phyloP scores from a whole-genome alignment of 2,113 vertebrate genomes.

The Pyxicephalus adspersus region DNA sequence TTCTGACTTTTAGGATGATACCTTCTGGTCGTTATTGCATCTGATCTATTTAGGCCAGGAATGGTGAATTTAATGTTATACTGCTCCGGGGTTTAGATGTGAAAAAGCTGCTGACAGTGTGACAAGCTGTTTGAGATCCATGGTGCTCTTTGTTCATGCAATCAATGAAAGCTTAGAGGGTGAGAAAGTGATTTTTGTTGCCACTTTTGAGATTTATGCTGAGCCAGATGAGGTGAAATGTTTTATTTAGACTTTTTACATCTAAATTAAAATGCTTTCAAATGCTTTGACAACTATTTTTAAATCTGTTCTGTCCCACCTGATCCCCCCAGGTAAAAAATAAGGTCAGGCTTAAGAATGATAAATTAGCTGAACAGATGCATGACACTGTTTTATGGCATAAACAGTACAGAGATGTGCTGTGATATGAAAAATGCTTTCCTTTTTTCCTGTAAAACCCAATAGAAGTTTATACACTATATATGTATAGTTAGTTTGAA shows the following conservation, averaged over 20 bases:
- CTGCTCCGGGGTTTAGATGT: conserved; percentile 18
- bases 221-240: neutral
- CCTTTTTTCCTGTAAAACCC: no score
- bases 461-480: no score
- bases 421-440: no score
- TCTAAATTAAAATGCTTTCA: neutral
- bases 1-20: conserved; percentile 8
- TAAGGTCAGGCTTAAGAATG: no score
- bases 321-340: no score
- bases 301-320: neutral
- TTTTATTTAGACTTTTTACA: neutral
- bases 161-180: neutral
- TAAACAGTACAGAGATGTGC: no score
- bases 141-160: neutral
- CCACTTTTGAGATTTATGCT: neutral
- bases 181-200: neutral
- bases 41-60: conserved; percentile 36
- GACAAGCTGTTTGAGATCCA: neutral
- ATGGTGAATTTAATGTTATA: conserved; percentile 11
- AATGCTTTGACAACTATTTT: neutral
- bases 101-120: neutral
- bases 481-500: no score
- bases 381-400: no score
- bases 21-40: conserved; percentile 22
- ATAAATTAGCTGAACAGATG: no score